Conservation (phyloP, 2,888 invertebrate species). For the Eilema caniola region DNA sequence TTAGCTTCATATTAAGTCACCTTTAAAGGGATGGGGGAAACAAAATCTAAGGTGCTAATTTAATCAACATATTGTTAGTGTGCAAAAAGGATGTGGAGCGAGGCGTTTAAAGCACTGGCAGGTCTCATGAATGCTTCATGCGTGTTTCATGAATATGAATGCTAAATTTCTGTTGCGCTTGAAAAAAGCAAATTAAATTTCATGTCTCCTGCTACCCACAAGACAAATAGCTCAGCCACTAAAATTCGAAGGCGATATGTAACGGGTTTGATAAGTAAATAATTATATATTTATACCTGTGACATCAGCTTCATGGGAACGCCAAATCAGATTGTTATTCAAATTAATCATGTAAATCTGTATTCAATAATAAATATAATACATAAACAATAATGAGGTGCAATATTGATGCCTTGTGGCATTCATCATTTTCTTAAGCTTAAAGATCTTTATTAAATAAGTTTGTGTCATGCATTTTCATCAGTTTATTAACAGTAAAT, state of each 20-base stretch:
- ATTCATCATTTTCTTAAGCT: not conserved
- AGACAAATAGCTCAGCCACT: conserved; percentile 22
- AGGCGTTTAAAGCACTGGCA: conserved; percentile 15
- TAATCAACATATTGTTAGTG: conserved; percentile 15
- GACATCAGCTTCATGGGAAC: conserved; percentile 33
- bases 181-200: conserved; percentile 27
- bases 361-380: not conserved
- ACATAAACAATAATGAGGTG: not conserved
- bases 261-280: conserved; percentile 21
- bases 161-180: conserved; percentile 11
- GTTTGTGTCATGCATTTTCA: too few species aligned
- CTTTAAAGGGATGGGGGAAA: conserved; percentile 1
- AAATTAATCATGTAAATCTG: conserved; percentile 6
- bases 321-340: conserved; percentile 27
- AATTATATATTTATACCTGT: conserved; percentile 28
- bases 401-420: not conserved
- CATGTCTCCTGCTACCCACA: conserved; percentile 18
- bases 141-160: conserved; percentile 20
- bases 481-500: not conserved
- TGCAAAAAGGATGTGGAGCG: conserved; percentile 19
- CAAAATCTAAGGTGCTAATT: conserved; percentile 21
- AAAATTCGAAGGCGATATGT: conserved; percentile 19
- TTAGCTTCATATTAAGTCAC: conserved; percentile 3
- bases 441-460: too few species aligned
- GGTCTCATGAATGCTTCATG: conserved; percentile 26